phyloP scores from a whole-genome alignment of 2,113 vertebrate genomes.

The Dasyprocta punctata region DNA sequence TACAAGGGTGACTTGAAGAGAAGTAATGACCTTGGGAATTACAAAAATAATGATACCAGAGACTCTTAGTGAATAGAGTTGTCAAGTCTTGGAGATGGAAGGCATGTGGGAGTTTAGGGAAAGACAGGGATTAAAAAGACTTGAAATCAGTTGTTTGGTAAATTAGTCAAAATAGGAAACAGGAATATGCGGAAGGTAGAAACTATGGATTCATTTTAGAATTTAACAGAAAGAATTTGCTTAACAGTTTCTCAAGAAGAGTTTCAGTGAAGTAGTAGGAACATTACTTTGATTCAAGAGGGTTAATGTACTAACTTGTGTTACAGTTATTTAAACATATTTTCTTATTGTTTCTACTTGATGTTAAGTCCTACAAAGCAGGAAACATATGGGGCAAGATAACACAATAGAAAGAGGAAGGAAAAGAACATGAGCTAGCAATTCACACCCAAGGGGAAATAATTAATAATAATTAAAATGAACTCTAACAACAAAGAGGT shows the following conservation, averaged over 20 bases:
- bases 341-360: background rate
- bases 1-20: background rate
- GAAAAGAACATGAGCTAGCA: conserved; percentile 8
- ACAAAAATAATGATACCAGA: background rate
- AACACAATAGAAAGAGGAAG: conserved; percentile 56
- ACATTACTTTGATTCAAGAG: background rate
- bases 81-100: background rate
- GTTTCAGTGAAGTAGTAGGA: too few species aligned
- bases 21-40: background rate
- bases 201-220: background rate
- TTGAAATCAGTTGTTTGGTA: background rate
- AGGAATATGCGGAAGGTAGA: rapidly evolving
- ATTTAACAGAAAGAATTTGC: background rate
- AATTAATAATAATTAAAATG: conserved; percentile 62
- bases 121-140: background rate
- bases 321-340: background rate
- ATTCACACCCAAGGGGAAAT: conserved; percentile 46
- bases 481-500: conserved; percentile 26
- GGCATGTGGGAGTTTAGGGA: background rate
- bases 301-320: background rate
- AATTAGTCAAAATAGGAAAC: background rate
- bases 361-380: conserved; percentile 6
- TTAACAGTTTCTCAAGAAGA: background rate
- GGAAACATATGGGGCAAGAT: conserved; percentile 40
- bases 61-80: background rate